These are phyloP conservation scores for Athalia cordata DNA, from an alignment of 2,888 invertebrate species.

Conservation along the genomic window DNA sequence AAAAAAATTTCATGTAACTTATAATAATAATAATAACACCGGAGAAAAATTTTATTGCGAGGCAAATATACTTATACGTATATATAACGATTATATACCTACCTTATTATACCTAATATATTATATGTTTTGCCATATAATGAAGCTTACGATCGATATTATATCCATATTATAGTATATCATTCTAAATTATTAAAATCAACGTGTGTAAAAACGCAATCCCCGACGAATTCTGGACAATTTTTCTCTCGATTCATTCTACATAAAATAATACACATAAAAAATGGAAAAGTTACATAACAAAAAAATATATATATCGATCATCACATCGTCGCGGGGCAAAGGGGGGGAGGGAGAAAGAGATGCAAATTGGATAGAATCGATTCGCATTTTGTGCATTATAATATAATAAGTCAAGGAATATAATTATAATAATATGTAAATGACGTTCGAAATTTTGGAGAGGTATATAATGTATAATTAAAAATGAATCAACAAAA, in stretches of 20 bases:
- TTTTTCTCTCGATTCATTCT: background rate
- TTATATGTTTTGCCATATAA: background rate
- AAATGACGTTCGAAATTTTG: slow-evolving; percentile 27
- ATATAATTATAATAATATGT: background rate
- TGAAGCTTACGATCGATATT: slow-evolving; percentile 32
- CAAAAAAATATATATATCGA: background rate
- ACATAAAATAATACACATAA: background rate
- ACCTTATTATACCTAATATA: background rate
- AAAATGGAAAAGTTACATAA: background rate
- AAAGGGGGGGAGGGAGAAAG: no score
- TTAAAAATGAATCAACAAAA: no score
- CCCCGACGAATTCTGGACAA: slow-evolving; percentile 1
- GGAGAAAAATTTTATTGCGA: slow-evolving; percentile 31
- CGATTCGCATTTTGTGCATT: no score
- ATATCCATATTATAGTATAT: background rate
- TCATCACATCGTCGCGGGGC: no score
- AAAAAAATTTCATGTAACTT: no score
- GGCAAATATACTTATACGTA: slow-evolving; percentile 29
- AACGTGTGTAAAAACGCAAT: background rate
- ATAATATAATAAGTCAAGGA: no score
- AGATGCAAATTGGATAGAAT: no score
- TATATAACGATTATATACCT: slow-evolving; percentile 4
- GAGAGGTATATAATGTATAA: background rate
- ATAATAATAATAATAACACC: no score
- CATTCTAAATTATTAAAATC: background rate